phyloP scores from a whole-genome alignment of 1,140 invertebrate species.

The Drosophila bocqueti region DNA sequence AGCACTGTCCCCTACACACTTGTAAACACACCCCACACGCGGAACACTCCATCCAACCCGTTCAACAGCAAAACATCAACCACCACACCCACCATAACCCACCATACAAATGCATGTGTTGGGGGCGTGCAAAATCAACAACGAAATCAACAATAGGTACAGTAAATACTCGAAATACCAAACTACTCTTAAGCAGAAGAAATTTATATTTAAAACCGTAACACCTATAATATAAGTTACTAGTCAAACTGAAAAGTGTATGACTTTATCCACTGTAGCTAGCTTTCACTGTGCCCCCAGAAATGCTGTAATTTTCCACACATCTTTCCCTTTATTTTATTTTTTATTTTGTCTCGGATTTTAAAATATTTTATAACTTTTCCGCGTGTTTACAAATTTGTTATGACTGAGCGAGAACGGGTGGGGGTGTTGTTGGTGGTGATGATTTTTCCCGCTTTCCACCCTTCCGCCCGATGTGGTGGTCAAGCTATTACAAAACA shows the following conservation, averaged over 20 bases:
- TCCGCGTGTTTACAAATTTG: slow-evolving; percentile 44
- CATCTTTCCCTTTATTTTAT: slow-evolving; percentile 18
- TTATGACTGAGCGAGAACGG: slow-evolving; percentile 14
- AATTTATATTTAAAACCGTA: too few species aligned
- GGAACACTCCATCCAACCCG: background rate
- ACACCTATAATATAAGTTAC: background rate
- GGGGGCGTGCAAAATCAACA: slow-evolving; percentile 53
- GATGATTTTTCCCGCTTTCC: background rate
- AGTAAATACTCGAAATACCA: background rate
- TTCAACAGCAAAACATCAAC: slow-evolving; percentile 3
- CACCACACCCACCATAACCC: slow-evolving; percentile 17
- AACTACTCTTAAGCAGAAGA: background rate
- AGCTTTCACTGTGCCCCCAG: background rate
- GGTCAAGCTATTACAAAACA: slow-evolving; percentile 57
- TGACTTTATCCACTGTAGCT: background rate
- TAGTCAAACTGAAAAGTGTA: background rate
- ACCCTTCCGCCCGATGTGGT: slow-evolving; percentile 1
- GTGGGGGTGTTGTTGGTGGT: slow-evolving; percentile 9
- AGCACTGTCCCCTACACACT: background rate
- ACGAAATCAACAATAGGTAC: slow-evolving; percentile 28
- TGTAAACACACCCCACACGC: slow-evolving; percentile 7
- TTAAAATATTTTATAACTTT: slow-evolving; percentile 63
- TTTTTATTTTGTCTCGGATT: slow-evolving; percentile 16
- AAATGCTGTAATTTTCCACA: slow-evolving; percentile 70
- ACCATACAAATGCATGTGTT: slow-evolving; percentile 39